These are phyloP conservation scores for Lampris incognitus DNA, from an alignment of 2,113 vertebrate species.

Conservation along the genomic window DNA sequence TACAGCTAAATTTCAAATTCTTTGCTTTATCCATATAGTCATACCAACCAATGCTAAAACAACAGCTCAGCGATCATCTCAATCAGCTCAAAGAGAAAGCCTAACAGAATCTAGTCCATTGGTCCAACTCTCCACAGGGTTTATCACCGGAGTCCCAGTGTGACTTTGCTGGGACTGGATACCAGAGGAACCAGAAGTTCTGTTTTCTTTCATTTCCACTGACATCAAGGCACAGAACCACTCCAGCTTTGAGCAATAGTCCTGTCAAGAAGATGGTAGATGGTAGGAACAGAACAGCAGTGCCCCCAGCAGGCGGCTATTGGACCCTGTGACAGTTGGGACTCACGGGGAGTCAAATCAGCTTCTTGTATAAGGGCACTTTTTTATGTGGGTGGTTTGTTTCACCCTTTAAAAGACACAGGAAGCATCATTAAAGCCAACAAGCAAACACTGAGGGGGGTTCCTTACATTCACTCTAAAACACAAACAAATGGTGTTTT, in stretches of 20 bases:
- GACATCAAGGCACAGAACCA: constrained; percentile 18
- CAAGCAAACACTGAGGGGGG: constrained; percentile 54
- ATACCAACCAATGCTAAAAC: constrained; percentile 51
- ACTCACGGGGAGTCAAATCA: not conserved
- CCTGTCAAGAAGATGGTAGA: constrained; percentile 36
- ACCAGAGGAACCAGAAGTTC: constrained; percentile 31
- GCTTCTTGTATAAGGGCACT: constrained; percentile 14
- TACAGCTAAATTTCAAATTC: constrained; percentile 20
- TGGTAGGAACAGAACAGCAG: constrained; percentile 41
- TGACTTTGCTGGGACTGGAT: not conserved
- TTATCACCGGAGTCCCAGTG: constrained; percentile 23
- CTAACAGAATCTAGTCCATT: constrained; percentile 30
- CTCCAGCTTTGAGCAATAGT: constrained; percentile 15
- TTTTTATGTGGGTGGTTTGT: constrained; percentile 25
- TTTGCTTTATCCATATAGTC: constrained; percentile 27
- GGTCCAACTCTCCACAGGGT: constrained; percentile 10
- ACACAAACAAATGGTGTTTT: constrained; percentile 58
- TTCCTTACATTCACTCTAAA: constrained; percentile 42
- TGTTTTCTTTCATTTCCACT: constrained; percentile 34
- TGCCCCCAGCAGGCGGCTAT: constrained; percentile 4
- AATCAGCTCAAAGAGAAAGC: constrained; percentile 21
- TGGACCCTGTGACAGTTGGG: not conserved
- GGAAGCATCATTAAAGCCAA: constrained; percentile 51
- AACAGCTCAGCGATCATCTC: constrained; percentile 39
- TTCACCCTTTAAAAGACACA: constrained; percentile 49